Conservation (phyloP, 2,797 vertebrate species). For the Sebastes aleutianus region DNA sequence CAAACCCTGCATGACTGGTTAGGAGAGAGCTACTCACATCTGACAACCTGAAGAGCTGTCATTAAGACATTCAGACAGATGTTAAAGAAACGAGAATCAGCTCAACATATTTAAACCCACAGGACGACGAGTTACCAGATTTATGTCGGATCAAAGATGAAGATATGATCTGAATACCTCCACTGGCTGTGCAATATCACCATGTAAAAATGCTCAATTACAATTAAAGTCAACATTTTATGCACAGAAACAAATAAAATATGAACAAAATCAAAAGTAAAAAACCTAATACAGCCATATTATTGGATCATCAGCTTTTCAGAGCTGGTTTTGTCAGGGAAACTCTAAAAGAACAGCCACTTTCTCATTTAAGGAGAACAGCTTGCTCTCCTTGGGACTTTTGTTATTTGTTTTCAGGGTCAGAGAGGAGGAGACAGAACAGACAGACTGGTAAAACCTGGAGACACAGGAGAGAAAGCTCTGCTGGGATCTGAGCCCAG, state of each 20-base stretch:
- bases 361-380: background rate
- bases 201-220: background rate
- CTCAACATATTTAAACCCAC: background rate
- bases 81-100: background rate
- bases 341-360: background rate
- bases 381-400: background rate
- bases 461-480: conserved; percentile 5
- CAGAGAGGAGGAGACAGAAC: conserved; percentile 1
- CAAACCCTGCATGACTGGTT: background rate
- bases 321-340: background rate
- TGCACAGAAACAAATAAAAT: background rate
- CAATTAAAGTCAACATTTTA: background rate
- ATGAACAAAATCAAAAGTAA: background rate
- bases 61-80: background rate
- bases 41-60: background rate
- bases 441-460: conserved; percentile 9
- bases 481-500: conserved; percentile 22
- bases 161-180: background rate
- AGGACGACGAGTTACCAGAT: background rate
- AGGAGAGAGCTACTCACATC: background rate
- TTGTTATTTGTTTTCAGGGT: conserved; percentile 18
- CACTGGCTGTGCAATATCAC: background rate
- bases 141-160: background rate
- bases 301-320: background rate
- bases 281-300: background rate